Conservation (phyloP, 2,113 vertebrate genomes). For the Syngnathus floridae region DNA sequence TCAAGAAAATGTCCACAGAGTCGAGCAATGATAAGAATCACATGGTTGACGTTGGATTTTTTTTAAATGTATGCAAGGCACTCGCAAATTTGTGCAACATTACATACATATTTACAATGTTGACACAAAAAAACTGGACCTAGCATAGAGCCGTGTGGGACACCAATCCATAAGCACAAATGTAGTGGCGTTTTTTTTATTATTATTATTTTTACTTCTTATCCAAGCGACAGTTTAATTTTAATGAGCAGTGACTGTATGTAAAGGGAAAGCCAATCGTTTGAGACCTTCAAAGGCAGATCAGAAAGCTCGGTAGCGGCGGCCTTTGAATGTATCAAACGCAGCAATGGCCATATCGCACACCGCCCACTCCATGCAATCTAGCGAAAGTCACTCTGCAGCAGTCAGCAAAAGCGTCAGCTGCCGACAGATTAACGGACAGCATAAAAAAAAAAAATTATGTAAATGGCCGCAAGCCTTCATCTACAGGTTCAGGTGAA, state of each 20-base stretch:
- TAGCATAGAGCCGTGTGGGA: not conserved
- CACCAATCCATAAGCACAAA: not conserved
- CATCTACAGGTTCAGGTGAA: too few relatives aligned
- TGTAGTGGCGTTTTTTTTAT: not conserved
- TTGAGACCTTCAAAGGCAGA: not conserved
- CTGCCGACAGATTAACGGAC: not conserved
- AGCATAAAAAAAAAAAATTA: too few relatives aligned
- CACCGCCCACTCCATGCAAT: conserved; percentile 31
- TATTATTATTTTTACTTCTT: not conserved
- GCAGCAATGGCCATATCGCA: not conserved
- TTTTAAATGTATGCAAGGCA: too few relatives aligned
- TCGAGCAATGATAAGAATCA: too few relatives aligned
- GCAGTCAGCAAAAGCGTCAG: conserved; percentile 15
- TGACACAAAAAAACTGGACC: not conserved
- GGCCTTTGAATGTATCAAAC: not conserved
- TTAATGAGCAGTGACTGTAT: not conserved
- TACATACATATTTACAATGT: not conserved
- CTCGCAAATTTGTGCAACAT: too few relatives aligned
- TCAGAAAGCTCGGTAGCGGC: not conserved
- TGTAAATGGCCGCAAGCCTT: too few relatives aligned
- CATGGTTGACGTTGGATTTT: too few relatives aligned
- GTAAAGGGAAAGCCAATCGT: not conserved
- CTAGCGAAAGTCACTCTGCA: conserved; percentile 24
- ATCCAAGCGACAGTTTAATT: not conserved
- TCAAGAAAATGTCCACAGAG: too few relatives aligned